Conservation (phyloP, 2,113 vertebrate species). For the Lamprotornis superbus region DNA sequence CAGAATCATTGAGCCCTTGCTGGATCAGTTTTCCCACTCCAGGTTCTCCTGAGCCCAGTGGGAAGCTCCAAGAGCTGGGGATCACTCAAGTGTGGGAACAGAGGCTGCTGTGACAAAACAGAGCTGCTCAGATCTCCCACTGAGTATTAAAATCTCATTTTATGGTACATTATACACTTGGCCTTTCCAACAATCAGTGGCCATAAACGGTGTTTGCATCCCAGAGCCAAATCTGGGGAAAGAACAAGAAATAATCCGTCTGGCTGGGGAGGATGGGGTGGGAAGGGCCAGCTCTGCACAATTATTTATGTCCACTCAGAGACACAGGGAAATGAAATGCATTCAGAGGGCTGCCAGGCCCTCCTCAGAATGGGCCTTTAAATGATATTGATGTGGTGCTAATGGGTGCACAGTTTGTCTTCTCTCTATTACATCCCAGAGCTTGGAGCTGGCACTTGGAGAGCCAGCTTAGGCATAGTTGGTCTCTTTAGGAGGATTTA, state of each 20-base stretch:
- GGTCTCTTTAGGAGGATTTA: background rate
- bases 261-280: constrained; percentile 34
- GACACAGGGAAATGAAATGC: constrained; percentile 41
- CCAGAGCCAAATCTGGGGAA: constrained; percentile 66
- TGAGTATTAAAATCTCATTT: constrained; percentile 73
- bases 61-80: background rate
- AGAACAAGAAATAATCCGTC: constrained; percentile 61
- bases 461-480: background rate
- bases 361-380: constrained; percentile 64
- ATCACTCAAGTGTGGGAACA: background rate
- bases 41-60: background rate
- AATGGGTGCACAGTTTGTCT: constrained; percentile 65
- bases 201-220: constrained; percentile 67
- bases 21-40: background rate
- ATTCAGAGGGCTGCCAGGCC: constrained; percentile 52
- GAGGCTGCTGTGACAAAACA: background rate
- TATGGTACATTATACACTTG: constrained; percentile 74
- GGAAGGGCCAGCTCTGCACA: background rate
- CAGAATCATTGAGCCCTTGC: background rate
- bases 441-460: background rate
- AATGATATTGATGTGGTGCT: constrained; percentile 72
- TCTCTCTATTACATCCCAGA: background rate
- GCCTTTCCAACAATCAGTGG: constrained; percentile 68
- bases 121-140: constrained; percentile 36
- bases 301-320: constrained; percentile 61